Conservation (phyloP, 1,140 invertebrate genomes). For the Drosophila aff. region DNA sequence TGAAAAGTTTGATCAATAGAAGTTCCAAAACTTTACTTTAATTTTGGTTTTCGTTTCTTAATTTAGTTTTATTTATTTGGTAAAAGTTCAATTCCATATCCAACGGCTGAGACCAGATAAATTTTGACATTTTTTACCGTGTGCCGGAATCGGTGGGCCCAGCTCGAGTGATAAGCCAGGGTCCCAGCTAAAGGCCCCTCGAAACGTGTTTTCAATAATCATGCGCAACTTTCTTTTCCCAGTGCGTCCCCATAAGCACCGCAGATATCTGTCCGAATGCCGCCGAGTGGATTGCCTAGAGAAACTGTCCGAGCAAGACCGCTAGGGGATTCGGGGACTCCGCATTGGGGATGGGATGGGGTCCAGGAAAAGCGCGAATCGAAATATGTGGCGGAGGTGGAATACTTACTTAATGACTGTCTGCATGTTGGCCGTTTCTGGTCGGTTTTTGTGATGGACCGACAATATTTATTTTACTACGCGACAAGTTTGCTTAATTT, state of each 20-base stretch:
- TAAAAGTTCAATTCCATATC: background rate
- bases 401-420: constrained; percentile 82
- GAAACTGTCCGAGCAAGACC: constrained; percentile 34
- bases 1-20: background rate
- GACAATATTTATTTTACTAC: constrained; percentile 50
- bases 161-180: constrained; percentile 37
- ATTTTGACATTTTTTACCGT: constrained; percentile 15
- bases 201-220: constrained; percentile 78
- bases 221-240: constrained; percentile 79
- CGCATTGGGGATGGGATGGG: background rate
- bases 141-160: constrained; percentile 16
- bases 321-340: background rate
- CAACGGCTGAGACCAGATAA: too few species aligned
- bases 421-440: constrained; percentile 64
- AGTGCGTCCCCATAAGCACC: constrained; percentile 32
- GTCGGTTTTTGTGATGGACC: constrained; percentile 4
- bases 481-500: constrained; percentile 39
- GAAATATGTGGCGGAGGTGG: constrained; percentile 3
- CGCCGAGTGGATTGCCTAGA: constrained; percentile 27
- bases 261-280: constrained; percentile 9
- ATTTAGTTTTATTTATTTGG: background rate
- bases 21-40: too few species aligned
- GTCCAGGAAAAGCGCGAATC: constrained; percentile 19
- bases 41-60: too few species aligned
- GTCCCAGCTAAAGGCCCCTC: constrained; percentile 25